Evolutionary conservation across 2,888 invertebrate species (phyloP).

Genomic region (Vesta saturnalis): DNA sequence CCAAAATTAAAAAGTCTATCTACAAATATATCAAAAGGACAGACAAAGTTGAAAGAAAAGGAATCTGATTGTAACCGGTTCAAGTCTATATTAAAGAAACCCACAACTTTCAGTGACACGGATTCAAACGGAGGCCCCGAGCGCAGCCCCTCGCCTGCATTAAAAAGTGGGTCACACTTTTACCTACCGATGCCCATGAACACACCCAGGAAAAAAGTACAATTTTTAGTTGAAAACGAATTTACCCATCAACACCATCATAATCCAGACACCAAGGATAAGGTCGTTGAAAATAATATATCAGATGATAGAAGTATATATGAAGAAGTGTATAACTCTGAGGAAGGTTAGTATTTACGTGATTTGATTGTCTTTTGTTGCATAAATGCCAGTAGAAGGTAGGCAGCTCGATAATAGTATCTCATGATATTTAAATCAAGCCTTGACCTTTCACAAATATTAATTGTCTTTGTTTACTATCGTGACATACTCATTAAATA

Average conservation of each 20-base stretch:
- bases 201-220: conserved; percentile 73
- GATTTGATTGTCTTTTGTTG: neutral
- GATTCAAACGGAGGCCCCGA: conserved; percentile 54
- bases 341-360: conserved; percentile 27
- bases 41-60: conserved; percentile 48
- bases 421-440: conserved; percentile 3
- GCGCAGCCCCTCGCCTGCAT: conserved; percentile 54
- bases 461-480: neutral
- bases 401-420: neutral
- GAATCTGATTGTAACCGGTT: conserved; percentile 53
- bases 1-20: conserved; percentile 27
- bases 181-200: conserved; percentile 68
- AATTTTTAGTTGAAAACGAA: conserved; percentile 76
- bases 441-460: conserved; percentile 2
- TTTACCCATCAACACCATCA: conserved; percentile 39
- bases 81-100: conserved; percentile 69
- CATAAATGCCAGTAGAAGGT: neutral
- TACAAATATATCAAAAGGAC: conserved; percentile 30
- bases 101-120: conserved; percentile 59
- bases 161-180: conserved; percentile 67
- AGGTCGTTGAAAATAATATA: conserved; percentile 26
- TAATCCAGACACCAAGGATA: conserved; percentile 32
- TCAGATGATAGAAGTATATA: conserved; percentile 25
- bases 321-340: conserved; percentile 24
- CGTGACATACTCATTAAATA: too few relatives aligned